Base-by-base conservation (phyloP, 2,797 vertebrate species). In the Phalloptychus januarius region DNA sequence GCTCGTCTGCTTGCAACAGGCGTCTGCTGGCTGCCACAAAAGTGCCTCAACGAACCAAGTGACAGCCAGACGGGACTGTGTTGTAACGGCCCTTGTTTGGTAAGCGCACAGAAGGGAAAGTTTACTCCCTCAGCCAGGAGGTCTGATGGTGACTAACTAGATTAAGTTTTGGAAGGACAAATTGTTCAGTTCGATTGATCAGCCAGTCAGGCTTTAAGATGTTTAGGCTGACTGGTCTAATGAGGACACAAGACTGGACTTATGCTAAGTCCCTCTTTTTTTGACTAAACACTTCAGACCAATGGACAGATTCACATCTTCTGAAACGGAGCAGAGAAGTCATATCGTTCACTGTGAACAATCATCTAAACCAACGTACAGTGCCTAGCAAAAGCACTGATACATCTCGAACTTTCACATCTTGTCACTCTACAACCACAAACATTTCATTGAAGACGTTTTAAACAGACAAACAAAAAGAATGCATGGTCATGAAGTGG, bases 181-280 rank as follows among this genome's bases (percentile, higher is more conserved):
- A 89, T 79, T 86, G 91, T 90, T 82, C 81, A 71, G 78, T 85
- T 86, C n/a, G n/a, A 83, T 91, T 91, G 89, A 90, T 83, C 87
- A 87, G 81, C 84, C 86, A 76, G 89, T 90, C 85, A 89, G 85
- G 84, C 87, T 88, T 83, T 78, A 90, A 93, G 87, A 86, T 87
- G 89, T 91, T 91, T 80, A 90, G 84, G 87, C 85, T 84, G 89
- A 91, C 88, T 85, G 86, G 87, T 83, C 84, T 83, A 83, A 80
- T 77, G 85, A 23, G 79, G 86, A 88, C 90, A 86, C 78, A 56
- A 31, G 69, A 36, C 78, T 87, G 84, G 85, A 87, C 78, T 42
- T 28, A 7, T 74, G 82, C 84, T 91, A 89, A 50, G 79, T 89
- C 80, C 81, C 85, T 87, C 82, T 86, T 90, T 86, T 83, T 85